Evolutionary conservation across 2,113 vertebrate genomes (phyloP), one percentile per base, ranked within the genome.

Genomic region (Grallaria varia): DNA sequence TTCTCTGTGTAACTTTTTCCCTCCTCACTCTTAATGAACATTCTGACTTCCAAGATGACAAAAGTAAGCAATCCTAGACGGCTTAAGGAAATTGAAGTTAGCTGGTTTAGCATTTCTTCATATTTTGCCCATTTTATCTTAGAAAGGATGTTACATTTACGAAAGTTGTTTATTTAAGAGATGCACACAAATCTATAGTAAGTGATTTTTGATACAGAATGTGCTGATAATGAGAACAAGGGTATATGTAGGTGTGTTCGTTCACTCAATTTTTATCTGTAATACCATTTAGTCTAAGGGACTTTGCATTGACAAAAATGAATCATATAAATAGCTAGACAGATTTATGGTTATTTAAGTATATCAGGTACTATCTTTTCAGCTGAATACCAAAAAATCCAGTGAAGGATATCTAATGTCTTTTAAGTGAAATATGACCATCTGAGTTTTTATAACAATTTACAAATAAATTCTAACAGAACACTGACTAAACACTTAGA

Each of bases 11-110:
- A 28, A 21, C 7, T 7, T 53, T 25, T 30, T 9, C 6, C 10
- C 13, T 1, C 0, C 7, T 10, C 14, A 9, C 18, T 60, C 31
- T 72, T 73, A 71, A 66, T 3, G 20, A 21, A 44, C 0, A 4
- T 35, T 62, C 33, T 82, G 74, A 47, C 13, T 78, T 84, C 28
- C 44, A 58, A 69, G 9, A n/a, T 49, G 25, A 78, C 23, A 68
- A 50, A 74, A 78, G 14, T 20, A 60, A 92, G 50, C 33, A 94
- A 74, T 45, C 28, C 25, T 18, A 62, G 42, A 44, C 44, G 37
- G 9, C 14, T 80, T 55, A 58, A 87, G 24, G 47, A 74, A 74
- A 67, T 19, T 44, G 9, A 42, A 74, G n/a, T 63, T 28, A 59
- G 8, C 11, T 58, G 16, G 24, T 31, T 60, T 25, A 73, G 5